Evolutionary conservation across 2,113 vertebrate genomes (phyloP), one percentile per base, ranked within the genome.

Genomic region (Gasterosteus aculeatus): DNA sequence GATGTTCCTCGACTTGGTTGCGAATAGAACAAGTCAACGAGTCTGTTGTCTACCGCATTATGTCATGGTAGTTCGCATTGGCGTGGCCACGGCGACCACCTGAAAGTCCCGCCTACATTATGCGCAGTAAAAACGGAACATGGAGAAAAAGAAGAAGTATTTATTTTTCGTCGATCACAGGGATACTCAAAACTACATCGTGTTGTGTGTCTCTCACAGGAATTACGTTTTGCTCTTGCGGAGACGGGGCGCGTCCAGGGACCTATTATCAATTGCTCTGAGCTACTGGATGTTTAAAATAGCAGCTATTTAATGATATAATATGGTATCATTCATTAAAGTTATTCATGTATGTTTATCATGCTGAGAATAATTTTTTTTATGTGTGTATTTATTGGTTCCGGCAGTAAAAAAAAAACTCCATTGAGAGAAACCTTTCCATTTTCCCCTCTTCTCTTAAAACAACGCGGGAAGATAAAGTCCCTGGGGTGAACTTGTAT

Each of bases 391-490:
- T 29, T 44, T n/a, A 41, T 26, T 54, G 51, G 33, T 35, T 35
- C 4, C 1, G 0, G 33, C 57, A 47, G 49, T 44, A 51, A 16
- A 26, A 42, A 72, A 79, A 72, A 56, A 42, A 78, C 42, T 56
- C 67, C 22, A 64, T 33, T 42, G 77, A 49, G 56, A 82, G 78
- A 67, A 76, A 39, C 14, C 67, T 83, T 78, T 88, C 85, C 61
- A 75, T 85, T 85, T 83, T 69, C 70, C 78, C 82, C 77, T 77
- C 75, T 62, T 70, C 72, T 72, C 68, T 58, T 69, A 67, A 83
- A 84, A 78, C 68, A 81, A 78, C 72, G 76, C 67, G 78, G 66
- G 72, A 26, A 76, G 78, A 90, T 85, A 84, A 82, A 66, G 53
- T 85, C 88, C 82, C 84, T 16, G 72, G 51, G 77, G 78, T 68